These are phyloP conservation scores for Teinopalpus imperialis DNA, from an alignment of 2,888 invertebrate genomes.

Conservation along the genomic window DNA sequence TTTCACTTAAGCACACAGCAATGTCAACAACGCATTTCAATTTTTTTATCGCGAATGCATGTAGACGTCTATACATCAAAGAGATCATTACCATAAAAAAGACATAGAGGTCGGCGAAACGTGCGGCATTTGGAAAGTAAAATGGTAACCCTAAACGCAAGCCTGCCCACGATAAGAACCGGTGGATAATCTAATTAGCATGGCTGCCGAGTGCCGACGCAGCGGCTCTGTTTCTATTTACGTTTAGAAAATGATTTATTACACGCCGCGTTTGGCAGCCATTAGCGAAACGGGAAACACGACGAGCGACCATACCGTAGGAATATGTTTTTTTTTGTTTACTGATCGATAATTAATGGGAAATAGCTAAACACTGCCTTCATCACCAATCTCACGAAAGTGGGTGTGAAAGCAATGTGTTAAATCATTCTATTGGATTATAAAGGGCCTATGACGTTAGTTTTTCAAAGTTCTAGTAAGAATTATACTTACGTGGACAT, in stretches of 20 bases:
- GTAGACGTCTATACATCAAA: no score
- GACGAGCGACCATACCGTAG: background rate
- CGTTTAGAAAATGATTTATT: conserved; percentile 31
- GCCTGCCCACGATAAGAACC: conserved; percentile 20
- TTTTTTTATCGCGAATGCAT: no score
- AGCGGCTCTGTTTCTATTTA: conserved; percentile 24
- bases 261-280: conserved; percentile 13
- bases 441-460: no score
- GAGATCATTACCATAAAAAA: no score
- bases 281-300: conserved; percentile 12
- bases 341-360: background rate
- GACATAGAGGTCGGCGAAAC: background rate
- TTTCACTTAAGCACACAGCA: no score
- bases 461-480: no score
- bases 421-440: no score
- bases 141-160: conserved; percentile 6
- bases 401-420: no score
- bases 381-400: no score
- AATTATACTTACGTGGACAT: no score
- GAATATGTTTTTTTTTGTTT: background rate
- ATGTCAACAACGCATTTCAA: no score
- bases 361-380: background rate
- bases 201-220: conserved; percentile 26
- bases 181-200: conserved; percentile 33
- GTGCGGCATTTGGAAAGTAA: conserved; percentile 7